These are phyloP conservation scores for Halcyon malimbica DNA, from an alignment of 2,113 vertebrate species.

Conservation along the genomic window DNA sequence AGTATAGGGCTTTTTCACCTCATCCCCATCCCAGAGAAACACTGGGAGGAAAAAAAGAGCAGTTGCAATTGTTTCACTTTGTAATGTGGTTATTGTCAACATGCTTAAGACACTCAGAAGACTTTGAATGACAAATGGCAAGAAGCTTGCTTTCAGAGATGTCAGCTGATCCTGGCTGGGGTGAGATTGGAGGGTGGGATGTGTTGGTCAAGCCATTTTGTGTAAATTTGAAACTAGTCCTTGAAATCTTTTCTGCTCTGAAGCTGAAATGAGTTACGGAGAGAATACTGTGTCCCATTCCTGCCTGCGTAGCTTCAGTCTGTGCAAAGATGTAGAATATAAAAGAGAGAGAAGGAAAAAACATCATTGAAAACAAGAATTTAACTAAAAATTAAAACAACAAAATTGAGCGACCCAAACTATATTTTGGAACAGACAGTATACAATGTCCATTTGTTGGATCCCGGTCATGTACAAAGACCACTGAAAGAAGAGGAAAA, in stretches of 20 bases:
- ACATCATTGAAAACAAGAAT: background rate
- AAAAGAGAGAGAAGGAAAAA: background rate
- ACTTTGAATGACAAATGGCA: background rate
- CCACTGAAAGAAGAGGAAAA: background rate
- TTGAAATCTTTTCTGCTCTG: background rate
- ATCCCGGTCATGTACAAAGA: background rate
- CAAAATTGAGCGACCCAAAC: background rate
- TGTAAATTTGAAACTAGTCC: background rate
- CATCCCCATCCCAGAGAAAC: background rate
- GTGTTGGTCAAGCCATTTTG: background rate
- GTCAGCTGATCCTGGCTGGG: background rate
- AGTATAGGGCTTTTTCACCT: background rate
- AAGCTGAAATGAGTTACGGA: background rate
- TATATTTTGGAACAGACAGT: background rate
- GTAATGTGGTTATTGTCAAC: background rate
- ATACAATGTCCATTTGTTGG: background rate
- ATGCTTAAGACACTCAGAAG: background rate
- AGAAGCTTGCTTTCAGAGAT: background rate
- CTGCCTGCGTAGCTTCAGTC: background rate
- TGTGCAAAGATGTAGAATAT: background rate
- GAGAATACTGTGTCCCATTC: background rate
- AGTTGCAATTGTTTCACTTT: background rate
- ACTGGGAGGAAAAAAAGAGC: background rate
- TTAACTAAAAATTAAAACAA: background rate
- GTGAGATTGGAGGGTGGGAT: background rate